phyloP scores from a whole-genome alignment of 2,888 invertebrate genomes.

The Leucophenga montana region DNA sequence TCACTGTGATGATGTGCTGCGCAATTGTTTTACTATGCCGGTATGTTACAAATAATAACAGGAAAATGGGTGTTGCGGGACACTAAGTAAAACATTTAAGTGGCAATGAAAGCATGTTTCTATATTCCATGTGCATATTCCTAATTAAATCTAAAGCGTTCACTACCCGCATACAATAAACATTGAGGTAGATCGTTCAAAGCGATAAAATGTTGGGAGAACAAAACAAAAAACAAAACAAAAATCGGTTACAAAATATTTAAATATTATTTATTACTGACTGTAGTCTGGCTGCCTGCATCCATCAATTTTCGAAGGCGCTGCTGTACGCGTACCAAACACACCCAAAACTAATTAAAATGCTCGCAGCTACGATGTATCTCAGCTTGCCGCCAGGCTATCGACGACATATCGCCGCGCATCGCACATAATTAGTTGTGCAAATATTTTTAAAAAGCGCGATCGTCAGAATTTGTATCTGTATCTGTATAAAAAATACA shows the following conservation, averaged over 20 bases:
- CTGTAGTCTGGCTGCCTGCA: constrained; percentile 40
- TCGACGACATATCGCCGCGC: constrained; percentile 44
- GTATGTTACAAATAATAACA: too few relatives aligned
- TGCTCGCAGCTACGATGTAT: constrained; percentile 42
- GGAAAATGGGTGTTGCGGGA: too few relatives aligned
- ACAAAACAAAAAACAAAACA: too few relatives aligned
- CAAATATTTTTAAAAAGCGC: constrained; percentile 57
- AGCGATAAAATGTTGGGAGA: too few relatives aligned
- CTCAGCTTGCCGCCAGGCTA: constrained; percentile 34
- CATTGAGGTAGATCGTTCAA: neutral
- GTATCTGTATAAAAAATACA: constrained; percentile 47
- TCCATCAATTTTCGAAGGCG: constrained; percentile 38
- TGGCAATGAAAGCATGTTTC: too few relatives aligned
- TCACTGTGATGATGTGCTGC: too few relatives aligned
- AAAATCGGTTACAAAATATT: constrained; percentile 8
- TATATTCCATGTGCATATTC: too few relatives aligned
- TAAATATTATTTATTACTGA: constrained; percentile 16
- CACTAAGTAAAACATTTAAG: too few relatives aligned
- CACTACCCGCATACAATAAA: neutral
- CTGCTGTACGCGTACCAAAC: constrained; percentile 34
- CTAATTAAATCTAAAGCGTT: too few relatives aligned
- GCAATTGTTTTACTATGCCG: too few relatives aligned
- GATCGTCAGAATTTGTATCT: constrained; percentile 42
- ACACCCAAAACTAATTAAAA: constrained; percentile 63
- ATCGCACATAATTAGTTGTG: constrained; percentile 59